Conservation (phyloP, 2,797 vertebrate species). For the Lepilemur ruficaudatus region DNA sequence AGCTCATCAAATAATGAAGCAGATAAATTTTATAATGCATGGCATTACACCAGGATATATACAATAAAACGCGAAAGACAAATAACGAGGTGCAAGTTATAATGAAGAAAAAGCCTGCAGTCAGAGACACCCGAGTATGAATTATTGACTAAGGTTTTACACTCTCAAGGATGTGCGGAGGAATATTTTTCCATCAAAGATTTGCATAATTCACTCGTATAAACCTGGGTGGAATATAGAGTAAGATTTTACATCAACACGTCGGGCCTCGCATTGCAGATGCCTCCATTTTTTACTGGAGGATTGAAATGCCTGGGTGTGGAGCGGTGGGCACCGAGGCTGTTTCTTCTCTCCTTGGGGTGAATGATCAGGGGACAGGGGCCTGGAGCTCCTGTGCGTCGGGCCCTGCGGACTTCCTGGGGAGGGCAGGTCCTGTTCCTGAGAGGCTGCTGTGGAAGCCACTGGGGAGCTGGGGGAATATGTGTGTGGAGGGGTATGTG, state of each 20-base stretch:
- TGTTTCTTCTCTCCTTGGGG: background rate
- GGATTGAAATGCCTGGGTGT: background rate
- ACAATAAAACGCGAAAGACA: constrained; percentile 87
- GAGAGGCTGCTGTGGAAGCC: background rate
- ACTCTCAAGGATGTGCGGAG: constrained; percentile 86
- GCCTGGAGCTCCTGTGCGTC: background rate
- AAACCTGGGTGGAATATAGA: constrained; percentile 87
- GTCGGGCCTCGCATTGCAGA: constrained; percentile 73
- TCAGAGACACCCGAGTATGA: constrained; percentile 84
- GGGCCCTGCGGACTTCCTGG: background rate
- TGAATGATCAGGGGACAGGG: background rate
- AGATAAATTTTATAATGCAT: constrained; percentile 87
- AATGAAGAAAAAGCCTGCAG: constrained; percentile 88
- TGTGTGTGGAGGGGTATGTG: background rate
- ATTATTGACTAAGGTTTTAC: constrained; percentile 90
- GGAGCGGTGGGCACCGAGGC: background rate
- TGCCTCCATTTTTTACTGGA: constrained; percentile 50
- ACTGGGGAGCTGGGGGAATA: background rate
- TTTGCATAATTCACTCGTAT: constrained; percentile 88
- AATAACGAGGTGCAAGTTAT: constrained; percentile 84
- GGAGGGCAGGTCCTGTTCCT: background rate
- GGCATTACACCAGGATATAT: constrained; percentile 84
- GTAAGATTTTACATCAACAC: constrained; percentile 75
- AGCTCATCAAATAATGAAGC: constrained; percentile 86
- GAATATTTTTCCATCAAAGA: constrained; percentile 88